Base-by-base conservation (phyloP, 1,140 invertebrate species). In the Drosophila navojoa region DNA sequence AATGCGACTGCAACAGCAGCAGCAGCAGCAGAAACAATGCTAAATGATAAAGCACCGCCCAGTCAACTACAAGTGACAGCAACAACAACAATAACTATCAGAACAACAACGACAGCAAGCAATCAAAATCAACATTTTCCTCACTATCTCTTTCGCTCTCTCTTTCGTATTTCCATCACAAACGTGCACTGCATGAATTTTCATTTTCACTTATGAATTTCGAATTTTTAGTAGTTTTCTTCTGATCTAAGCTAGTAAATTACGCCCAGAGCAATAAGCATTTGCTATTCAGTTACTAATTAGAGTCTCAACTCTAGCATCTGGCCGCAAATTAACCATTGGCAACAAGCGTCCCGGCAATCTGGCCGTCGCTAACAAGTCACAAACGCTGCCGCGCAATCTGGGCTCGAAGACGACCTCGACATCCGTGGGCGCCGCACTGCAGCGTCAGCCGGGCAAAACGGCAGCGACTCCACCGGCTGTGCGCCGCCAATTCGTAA, bases 351-450 rank as follows among this genome's bases (percentile, higher is more conserved):
- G 95, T 45, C 93, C 95, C 4, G 93, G 94, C 4, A 93, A 93
- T 15, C 93, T 95, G 44, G 93, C 94, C 1, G 93, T 94, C 5
- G 92, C 95, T 61, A 96, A 95, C 81, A 97, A 97, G 92, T 97
- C 96, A 70, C 96, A 96, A 92, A 97, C 96, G 9, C 92, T 97
- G 52, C 96, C 96, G 0, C 93, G 96, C 42, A 97, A 95, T 47
- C 96, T 97, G 95, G 96, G 96, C 15, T 95, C 96, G 3, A 95
- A 95, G 13, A 93, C 93, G 2, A 93, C 93, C 15, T 61, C 71
- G 0, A 93, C 93, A 6, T 61, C 76, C 45, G 93, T 92, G 1
- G 93, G 93, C 54, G 93, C 93, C 44, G 89, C 92, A 19, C 81
- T 92, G 9, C 93, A 92, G 44, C 90, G 92, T 42, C 93, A 91